phyloP scores from a whole-genome alignment of 2,797 vertebrate genomes.

The Notolabrus celidotus region DNA sequence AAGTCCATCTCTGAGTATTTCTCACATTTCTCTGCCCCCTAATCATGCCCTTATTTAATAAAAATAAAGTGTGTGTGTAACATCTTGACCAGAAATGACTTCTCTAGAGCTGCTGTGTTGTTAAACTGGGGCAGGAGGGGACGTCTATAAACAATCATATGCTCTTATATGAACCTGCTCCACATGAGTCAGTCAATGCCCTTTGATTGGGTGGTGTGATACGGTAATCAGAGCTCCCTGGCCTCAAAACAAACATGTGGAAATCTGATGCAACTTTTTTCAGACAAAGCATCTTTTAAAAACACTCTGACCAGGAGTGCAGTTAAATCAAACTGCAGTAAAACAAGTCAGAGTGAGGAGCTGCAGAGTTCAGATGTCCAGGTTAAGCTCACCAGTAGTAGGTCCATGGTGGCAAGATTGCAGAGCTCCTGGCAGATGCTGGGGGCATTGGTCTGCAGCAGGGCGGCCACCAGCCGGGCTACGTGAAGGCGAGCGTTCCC shows the following conservation, averaged over 20 bases:
- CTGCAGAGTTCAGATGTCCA: not conserved
- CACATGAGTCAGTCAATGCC: constrained; percentile 21
- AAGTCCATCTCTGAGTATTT: not conserved
- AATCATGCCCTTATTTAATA: too few relatives aligned
- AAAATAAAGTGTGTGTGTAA: too few relatives aligned
- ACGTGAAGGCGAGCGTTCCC: constrained; percentile 96
- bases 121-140: not conserved
- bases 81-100: too few relatives aligned
- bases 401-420: constrained; percentile 91
- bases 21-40: not conserved
- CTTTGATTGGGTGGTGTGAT: constrained; percentile 44
- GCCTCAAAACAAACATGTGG: constrained; percentile 20
- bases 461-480: constrained; percentile 92
- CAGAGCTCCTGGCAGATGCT: constrained; percentile 95
- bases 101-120: not conserved
- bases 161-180: constrained; percentile 13
- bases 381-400: constrained; percentile 90
- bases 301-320: too few relatives aligned
- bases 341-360: not conserved
- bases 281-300: not conserved
- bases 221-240: constrained; percentile 19
- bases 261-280: constrained; percentile 24
- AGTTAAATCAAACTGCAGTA: not conserved
- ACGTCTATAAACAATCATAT: not conserved
- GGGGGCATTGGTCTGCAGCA: constrained; percentile 92